A percentile compares a stretch with the other conserved stretches of the same genome.
Conservation (phyloP, 1,140 invertebrate genomes). For the Drosophila pallidifrons region DNA sequence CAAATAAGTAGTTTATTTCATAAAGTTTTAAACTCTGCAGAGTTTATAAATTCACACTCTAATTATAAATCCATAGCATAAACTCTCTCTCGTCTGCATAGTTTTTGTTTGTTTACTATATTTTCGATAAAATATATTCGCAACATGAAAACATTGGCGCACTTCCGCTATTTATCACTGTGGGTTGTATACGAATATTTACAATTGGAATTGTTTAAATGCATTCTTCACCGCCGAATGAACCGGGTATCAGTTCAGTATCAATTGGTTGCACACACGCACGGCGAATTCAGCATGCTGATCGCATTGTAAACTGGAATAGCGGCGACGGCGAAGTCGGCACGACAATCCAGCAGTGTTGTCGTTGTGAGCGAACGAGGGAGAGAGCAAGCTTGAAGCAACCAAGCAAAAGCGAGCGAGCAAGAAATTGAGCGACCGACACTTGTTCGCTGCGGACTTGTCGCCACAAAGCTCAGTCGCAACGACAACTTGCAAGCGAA, state of each 20-base stretch:
- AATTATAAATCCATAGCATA: too few relatives aligned
- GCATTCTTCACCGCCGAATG: constrained; percentile 1
- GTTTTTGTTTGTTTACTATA: background rate
- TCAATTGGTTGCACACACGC: constrained; percentile 36
- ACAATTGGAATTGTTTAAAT: constrained; percentile 46
- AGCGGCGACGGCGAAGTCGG: constrained; percentile 2
- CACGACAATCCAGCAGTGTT: constrained; percentile 11
- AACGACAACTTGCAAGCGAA: constrained; percentile 79
- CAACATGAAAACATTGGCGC: constrained; percentile 8
- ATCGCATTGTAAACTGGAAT: constrained; percentile 54
- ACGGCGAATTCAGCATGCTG: constrained; percentile 49
- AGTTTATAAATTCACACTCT: too few relatives aligned
- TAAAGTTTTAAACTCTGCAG: too few relatives aligned
- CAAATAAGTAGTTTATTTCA: too few relatives aligned
- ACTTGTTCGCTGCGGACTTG: constrained; percentile 77
- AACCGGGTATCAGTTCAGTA: constrained; percentile 20
- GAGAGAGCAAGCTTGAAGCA: constrained; percentile 28
- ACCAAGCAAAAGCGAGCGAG: constrained; percentile 25
- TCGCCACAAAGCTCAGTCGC: constrained; percentile 65
- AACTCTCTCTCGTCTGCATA: too few relatives aligned
- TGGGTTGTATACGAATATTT: constrained; percentile 16
- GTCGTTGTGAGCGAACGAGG: background rate
- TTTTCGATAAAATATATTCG: constrained; percentile 22
- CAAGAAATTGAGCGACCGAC: constrained; percentile 53
- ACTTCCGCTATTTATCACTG: constrained; percentile 42